A percentile compares a stretch with the other conserved stretches of the same genome.
Conservation (phyloP, 2,797 vertebrate species). For the Hozukius guyotensis region DNA sequence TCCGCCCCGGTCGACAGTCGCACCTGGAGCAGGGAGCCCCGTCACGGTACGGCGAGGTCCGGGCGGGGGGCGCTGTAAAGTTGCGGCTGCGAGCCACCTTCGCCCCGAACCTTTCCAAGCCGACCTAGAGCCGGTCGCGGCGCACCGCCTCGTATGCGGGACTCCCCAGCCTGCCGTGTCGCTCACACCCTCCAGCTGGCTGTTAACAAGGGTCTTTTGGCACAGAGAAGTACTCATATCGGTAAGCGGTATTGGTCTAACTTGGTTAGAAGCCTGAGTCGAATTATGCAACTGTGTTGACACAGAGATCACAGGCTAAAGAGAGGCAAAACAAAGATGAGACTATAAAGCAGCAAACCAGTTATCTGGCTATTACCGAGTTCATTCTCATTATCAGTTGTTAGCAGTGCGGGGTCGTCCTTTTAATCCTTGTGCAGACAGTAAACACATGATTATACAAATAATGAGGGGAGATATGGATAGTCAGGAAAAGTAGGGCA, state of each 20-base stretch:
- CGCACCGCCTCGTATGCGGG: too few relatives aligned
- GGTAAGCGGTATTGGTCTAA: background rate
- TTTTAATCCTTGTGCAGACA: constrained; percentile 51
- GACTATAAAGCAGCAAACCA: constrained; percentile 29
- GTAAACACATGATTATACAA: constrained; percentile 52
- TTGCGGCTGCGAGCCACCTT: too few relatives aligned
- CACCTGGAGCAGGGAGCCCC: too few relatives aligned
- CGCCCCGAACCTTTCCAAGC: too few relatives aligned
- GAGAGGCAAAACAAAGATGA: constrained; percentile 35
- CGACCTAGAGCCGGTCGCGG: too few relatives aligned
- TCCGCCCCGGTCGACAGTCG: too few relatives aligned
- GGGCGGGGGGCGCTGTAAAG: too few relatives aligned
- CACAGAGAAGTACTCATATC: too few relatives aligned
- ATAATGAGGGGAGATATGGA: constrained; percentile 42
- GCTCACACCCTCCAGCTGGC: too few relatives aligned
- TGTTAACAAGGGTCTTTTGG: too few relatives aligned
- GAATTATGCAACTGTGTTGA: constrained; percentile 28
- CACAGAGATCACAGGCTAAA: constrained; percentile 41
- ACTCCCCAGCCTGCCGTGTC: too few relatives aligned
- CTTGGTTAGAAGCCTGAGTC: background rate
- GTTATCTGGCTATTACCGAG: constrained; percentile 37
- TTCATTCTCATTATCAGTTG: constrained; percentile 55
- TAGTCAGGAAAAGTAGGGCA: constrained; percentile 12
- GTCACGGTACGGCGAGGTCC: too few relatives aligned
- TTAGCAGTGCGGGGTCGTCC: constrained; percentile 36